phyloP scores from a whole-genome alignment of 2,797 vertebrate species.

The Natrix natrix region DNA sequence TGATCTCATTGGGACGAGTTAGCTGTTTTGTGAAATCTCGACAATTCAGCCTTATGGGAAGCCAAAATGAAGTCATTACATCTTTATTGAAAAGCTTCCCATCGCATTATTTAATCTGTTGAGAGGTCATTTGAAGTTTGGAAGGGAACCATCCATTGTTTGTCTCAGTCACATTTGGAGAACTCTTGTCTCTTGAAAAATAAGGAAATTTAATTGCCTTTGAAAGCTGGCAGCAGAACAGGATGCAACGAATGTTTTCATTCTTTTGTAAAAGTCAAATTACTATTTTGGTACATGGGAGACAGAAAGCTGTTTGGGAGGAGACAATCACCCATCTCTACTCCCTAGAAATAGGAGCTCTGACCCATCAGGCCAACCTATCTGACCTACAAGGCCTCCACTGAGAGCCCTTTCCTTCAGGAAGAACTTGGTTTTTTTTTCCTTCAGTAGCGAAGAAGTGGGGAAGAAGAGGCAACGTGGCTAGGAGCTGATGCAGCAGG shows the following conservation, averaged over 20 bases:
- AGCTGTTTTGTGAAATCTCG: conserved; percentile 15
- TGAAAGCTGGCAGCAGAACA: conserved; percentile 68
- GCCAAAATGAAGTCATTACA: conserved; percentile 58
- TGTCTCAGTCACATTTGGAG: conserved; percentile 63
- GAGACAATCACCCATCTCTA: conserved; percentile 45
- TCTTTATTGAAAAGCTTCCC: conserved; percentile 44
- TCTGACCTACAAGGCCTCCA: background rate
- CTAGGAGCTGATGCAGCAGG: background rate
- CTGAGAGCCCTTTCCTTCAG: background rate
- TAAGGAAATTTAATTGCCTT: conserved; percentile 73
- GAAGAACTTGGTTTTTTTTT: background rate
- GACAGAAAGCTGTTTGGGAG: conserved; percentile 34
- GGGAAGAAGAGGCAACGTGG: background rate
- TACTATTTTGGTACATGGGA: conserved; percentile 72
- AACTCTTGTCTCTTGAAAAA: conserved; percentile 67
- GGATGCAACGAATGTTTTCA: conserved; percentile 74
- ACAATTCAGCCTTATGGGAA: conserved; percentile 63
- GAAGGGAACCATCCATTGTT: conserved; percentile 63
- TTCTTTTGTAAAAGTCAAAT: conserved; percentile 70
- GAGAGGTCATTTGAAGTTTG: conserved; percentile 66
- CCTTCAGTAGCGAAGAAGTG: background rate
- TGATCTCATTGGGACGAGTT: background rate
- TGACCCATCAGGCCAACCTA: background rate
- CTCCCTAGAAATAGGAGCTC: background rate
- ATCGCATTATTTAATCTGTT: conserved; percentile 54